These are phyloP conservation scores for Progne subis DNA, from an alignment of 2,113 vertebrate genomes.

Conservation along the genomic window DNA sequence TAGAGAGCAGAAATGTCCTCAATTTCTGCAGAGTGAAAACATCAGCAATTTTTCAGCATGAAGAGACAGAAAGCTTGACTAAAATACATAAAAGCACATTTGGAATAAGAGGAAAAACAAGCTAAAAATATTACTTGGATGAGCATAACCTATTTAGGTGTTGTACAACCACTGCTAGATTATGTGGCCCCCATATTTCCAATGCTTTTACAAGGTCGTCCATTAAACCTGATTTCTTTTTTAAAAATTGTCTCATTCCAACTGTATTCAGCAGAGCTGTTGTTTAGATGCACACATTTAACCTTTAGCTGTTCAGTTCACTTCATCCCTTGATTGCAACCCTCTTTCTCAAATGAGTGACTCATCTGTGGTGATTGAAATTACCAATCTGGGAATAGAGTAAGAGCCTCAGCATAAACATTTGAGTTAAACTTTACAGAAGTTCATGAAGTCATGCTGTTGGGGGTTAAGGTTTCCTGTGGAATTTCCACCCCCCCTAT, in stretches of 20 bases:
- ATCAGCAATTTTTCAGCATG: slow-evolving; percentile 71
- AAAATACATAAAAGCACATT: slow-evolving; percentile 63
- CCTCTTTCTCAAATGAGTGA: background rate
- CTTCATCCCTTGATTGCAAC: background rate
- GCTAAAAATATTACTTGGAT: slow-evolving; percentile 51
- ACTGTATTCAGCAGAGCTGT: background rate
- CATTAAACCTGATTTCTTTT: background rate
- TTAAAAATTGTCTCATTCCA: background rate
- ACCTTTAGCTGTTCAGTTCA: background rate
- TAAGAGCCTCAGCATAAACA: background rate
- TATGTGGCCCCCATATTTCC: background rate
- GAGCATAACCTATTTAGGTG: slow-evolving; percentile 57
- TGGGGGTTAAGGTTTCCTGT: too few relatives aligned
- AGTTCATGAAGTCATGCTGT: background rate
- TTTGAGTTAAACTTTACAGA: background rate
- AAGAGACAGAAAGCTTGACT: slow-evolving; percentile 56
- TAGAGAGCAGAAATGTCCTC: slow-evolving; percentile 37
- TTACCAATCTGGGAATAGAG: background rate
- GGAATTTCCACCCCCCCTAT: too few relatives aligned
- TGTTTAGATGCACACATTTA: background rate
- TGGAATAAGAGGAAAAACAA: slow-evolving; percentile 35
- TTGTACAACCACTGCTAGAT: slow-evolving; percentile 17
- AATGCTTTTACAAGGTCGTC: slow-evolving; percentile 2
- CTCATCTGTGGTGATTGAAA: background rate
- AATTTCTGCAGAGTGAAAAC: slow-evolving; percentile 49